These are phyloP conservation scores for Yponomeuta plumbellus DNA, from an alignment of 2,888 invertebrate species.

Conservation along the genomic window DNA sequence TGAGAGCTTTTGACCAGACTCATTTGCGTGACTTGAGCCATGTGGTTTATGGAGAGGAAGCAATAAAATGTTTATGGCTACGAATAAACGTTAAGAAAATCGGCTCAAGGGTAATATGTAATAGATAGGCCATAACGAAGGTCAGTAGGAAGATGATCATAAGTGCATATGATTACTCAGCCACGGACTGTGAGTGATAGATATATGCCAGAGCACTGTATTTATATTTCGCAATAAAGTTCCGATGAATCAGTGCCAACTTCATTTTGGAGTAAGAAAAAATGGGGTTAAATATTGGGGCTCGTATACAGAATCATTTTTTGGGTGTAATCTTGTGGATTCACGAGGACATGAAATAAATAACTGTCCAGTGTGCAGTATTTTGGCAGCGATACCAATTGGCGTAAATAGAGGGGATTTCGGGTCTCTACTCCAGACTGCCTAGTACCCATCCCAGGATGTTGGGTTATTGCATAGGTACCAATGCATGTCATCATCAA, in stretches of 20 bases:
- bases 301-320: too few species aligned
- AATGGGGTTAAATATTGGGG: too few species aligned
- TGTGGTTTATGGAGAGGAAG: conserved; percentile 42
- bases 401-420: too few species aligned
- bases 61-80: conserved; percentile 52
- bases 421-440: too few species aligned
- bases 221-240: not conserved
- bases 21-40: conserved; percentile 25
- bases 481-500: too few species aligned
- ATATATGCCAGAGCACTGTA: conserved; percentile 31
- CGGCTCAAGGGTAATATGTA: conserved; percentile 49
- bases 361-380: too few species aligned
- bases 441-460: too few species aligned
- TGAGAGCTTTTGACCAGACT: not conserved
- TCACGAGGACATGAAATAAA: too few species aligned
- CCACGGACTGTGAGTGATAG: conserved; percentile 24
- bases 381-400: too few species aligned
- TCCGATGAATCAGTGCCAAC: not conserved
- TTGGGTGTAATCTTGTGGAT: too few species aligned
- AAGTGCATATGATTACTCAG: conserved; percentile 37
- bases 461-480: too few species aligned
- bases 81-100: conserved; percentile 36
- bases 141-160: conserved; percentile 29
- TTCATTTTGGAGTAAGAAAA: too few species aligned
- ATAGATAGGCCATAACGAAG: conserved; percentile 42